These are phyloP conservation scores for Sebastes minor DNA, from an alignment of 2,797 vertebrate species.

Conservation along the genomic window DNA sequence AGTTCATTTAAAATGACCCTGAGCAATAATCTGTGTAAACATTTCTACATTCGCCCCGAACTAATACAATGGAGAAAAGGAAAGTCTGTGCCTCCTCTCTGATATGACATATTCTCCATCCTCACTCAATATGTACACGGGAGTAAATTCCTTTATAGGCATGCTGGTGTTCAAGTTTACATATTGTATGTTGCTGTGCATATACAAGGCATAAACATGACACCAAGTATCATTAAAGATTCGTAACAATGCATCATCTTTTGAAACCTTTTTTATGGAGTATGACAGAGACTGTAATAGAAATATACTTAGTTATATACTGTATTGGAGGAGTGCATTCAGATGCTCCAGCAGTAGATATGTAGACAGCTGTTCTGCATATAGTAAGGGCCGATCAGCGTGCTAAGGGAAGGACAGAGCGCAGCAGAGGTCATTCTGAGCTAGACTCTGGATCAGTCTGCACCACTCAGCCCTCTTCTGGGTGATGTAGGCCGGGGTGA, in stretches of 20 bases:
- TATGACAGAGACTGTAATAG: slow-evolving; percentile 31
- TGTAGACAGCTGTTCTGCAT: slow-evolving; percentile 48
- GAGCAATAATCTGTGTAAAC: slow-evolving; percentile 82
- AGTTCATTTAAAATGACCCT: slow-evolving; percentile 79
- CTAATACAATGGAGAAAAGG: slow-evolving; percentile 24
- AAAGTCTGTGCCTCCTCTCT: slow-evolving; percentile 28
- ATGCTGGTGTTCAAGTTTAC: slow-evolving; percentile 73
- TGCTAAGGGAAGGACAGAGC: slow-evolving; percentile 52
- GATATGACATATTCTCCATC: slow-evolving; percentile 15
- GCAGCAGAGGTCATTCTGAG: slow-evolving; percentile 71
- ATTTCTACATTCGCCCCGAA: slow-evolving; percentile 72
- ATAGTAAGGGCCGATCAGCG: neutral
- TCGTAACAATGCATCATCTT: slow-evolving; percentile 28
- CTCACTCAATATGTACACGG: slow-evolving; percentile 25
- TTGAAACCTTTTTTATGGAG: neutral
- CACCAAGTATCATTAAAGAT: slow-evolving; percentile 32
- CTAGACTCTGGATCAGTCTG: slow-evolving; percentile 85
- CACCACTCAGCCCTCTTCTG: slow-evolving; percentile 91
- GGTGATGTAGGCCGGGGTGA: slow-evolving; percentile 92
- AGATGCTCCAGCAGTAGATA: slow-evolving; percentile 58
- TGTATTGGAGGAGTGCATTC: slow-evolving; percentile 61
- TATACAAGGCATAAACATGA: slow-evolving; percentile 50
- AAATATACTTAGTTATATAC: slow-evolving; percentile 49
- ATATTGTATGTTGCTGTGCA: slow-evolving; percentile 56
- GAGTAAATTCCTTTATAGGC: slow-evolving; percentile 55